Conservation (phyloP, 2,113 vertebrate species). For the Crotalus tigris region DNA sequence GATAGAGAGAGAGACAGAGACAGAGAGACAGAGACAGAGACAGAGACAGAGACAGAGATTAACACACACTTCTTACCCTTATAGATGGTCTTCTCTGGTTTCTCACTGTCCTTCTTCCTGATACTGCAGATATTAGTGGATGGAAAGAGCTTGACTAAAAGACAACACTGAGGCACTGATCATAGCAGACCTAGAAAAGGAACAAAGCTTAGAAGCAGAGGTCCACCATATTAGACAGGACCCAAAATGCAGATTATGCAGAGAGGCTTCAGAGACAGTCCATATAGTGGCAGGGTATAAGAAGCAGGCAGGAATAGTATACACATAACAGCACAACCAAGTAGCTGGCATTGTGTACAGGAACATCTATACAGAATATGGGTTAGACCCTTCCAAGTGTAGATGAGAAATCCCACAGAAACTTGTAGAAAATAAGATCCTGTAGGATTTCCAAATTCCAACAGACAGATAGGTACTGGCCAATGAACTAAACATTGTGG, state of each 20-base stretch:
- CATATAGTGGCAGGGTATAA: neutral
- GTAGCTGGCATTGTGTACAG: neutral
- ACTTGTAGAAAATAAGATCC: neutral
- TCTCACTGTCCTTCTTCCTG: too few relatives aligned
- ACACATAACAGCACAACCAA: neutral
- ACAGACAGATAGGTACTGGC: too few relatives aligned
- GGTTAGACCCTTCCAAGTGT: neutral
- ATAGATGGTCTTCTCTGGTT: too few relatives aligned
- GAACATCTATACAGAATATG: neutral
- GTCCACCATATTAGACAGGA: neutral
- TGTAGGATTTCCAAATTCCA: neutral
- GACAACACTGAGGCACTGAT: neutral
- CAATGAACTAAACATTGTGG: neutral
- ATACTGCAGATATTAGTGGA: too few relatives aligned
- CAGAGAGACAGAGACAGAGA: too few relatives aligned
- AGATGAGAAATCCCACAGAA: neutral
- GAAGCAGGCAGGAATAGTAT: neutral
- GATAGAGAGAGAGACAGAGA: too few relatives aligned
- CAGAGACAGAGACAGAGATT: too few relatives aligned
- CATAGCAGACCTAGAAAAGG: neutral
- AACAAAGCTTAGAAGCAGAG: too few relatives aligned
- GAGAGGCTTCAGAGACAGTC: neutral
- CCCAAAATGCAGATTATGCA: neutral
- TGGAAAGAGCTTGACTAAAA: too few relatives aligned
- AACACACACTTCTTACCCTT: too few relatives aligned